These are phyloP conservation scores for Spodoptera picta DNA, from an alignment of 2,888 invertebrate species.

Conservation along the genomic window DNA sequence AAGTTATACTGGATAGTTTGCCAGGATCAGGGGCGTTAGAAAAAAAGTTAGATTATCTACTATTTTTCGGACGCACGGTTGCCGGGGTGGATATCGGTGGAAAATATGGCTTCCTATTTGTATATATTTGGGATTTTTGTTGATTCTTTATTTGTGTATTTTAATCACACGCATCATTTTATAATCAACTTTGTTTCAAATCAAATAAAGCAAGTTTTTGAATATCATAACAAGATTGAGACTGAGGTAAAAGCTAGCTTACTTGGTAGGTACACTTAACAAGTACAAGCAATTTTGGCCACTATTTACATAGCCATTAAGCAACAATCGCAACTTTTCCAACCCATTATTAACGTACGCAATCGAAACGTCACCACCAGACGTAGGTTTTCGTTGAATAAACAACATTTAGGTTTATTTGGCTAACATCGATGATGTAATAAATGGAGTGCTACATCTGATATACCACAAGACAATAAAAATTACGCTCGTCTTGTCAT, in stretches of 20 bases:
- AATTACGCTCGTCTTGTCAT: no score
- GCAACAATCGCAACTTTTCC: conserved; percentile 37
- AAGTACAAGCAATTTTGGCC: conserved; percentile 8
- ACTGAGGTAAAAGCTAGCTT: neutral
- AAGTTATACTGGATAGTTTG: conserved; percentile 57
- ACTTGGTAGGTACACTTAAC: neutral
- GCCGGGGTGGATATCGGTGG: conserved; percentile 83
- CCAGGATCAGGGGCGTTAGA: conserved; percentile 81
- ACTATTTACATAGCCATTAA: conserved; percentile 47
- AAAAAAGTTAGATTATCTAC: conserved; percentile 87
- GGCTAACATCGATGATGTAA: conserved; percentile 60
- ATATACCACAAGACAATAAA: no score
- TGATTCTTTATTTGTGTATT: conserved; percentile 68
- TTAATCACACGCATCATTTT: conserved; percentile 12
- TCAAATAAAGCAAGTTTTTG: neutral
- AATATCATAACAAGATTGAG: neutral
- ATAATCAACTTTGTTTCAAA: conserved; percentile 2
- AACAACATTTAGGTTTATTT: conserved; percentile 83
- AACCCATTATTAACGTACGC: conserved; percentile 63
- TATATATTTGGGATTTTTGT: conserved; percentile 73
- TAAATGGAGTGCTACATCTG: conserved; percentile 12
- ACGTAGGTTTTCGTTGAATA: conserved; percentile 76
- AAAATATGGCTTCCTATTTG: conserved; percentile 88
- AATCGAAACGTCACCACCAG: conserved; percentile 77
- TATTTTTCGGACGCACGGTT: conserved; percentile 84